Evolutionary conservation across 2,113 vertebrate species (phyloP), one percentile per base, ranked within the genome.

Genomic region (mouse (Mus musculus)): DNA sequence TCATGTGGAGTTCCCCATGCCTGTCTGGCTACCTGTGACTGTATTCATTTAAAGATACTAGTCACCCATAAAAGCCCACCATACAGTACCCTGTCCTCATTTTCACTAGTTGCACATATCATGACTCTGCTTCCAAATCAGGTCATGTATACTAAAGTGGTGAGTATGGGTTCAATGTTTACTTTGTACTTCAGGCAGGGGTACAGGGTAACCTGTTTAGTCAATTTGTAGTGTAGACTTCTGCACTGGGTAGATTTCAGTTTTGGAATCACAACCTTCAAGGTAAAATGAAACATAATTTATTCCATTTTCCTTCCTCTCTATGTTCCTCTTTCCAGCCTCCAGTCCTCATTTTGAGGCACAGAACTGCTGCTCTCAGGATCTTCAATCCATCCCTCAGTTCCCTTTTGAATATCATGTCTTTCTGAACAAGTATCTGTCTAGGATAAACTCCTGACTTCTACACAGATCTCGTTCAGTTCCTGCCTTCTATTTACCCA

Each of bases 231-330:
- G 69, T 67, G 5, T 36, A 82, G 63, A 84, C 26, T 67, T 94
- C 78, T 89, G 33, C 77, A 67, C 33, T 71, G 33, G 54, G 86
- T 75, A 89, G n/a, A 54, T 39, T 71, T 93, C 56, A 93, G 71
- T 76, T 59, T 78, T 87, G 17, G 84, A 88, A 88, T 22, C 4
- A 24, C 6, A 56, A 39, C 24, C 22, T 52, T 90, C 19, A 9
- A 80, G 20, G 28, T 77, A 61, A 90, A 84, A 86, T 59, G 3
- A 88, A 82, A 16, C 14, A 16, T 5, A 7, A 46, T 65, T 78
- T 56, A 63, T 89, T 97, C 91, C 1, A 52, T 19, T 95, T 84
- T 93, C 61, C 17, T 78, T 63, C 11, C 11, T 75, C 16, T 76
- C 78, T 2, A 22, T 52, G 11, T 7, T 5, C 17, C 9, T 14